These are phyloP conservation scores for Gallinago stenura DNA, from an alignment of 2,797 vertebrate genomes.

Conservation along the genomic window DNA sequence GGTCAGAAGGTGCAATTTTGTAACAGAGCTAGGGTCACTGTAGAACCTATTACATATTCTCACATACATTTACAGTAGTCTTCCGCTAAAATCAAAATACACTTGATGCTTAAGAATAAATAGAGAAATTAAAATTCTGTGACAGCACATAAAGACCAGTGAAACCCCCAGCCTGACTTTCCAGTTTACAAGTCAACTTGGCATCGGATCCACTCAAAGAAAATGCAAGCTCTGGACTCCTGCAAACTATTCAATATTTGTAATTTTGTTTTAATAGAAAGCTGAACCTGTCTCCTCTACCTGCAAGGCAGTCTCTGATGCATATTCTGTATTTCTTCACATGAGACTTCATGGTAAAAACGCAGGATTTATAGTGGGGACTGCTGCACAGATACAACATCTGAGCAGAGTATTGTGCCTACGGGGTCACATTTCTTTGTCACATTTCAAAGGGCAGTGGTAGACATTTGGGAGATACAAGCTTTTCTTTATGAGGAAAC, in stretches of 20 bases:
- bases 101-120: not conserved
- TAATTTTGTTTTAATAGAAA: not conserved
- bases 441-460: slow-evolving; percentile 6
- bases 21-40: not conserved
- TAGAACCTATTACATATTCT: not conserved
- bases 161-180: not conserved
- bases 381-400: accelerated
- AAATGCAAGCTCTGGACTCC: not conserved
- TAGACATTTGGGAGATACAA: not conserved
- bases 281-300: not conserved
- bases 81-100: not conserved
- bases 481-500: not conserved
- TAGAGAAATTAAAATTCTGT: not conserved
- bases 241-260: not conserved
- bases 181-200: not conserved
- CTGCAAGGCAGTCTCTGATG: not conserved
- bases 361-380: not conserved
- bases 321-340: not conserved
- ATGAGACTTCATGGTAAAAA: not conserved
- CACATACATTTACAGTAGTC: not conserved
- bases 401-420: not conserved
- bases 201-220: not conserved
- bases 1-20: not conserved
- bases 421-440: not conserved
- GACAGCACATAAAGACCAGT: not conserved